Conservation (phyloP, 2,797 vertebrate species). For the Crocodylus rhombifer region DNA sequence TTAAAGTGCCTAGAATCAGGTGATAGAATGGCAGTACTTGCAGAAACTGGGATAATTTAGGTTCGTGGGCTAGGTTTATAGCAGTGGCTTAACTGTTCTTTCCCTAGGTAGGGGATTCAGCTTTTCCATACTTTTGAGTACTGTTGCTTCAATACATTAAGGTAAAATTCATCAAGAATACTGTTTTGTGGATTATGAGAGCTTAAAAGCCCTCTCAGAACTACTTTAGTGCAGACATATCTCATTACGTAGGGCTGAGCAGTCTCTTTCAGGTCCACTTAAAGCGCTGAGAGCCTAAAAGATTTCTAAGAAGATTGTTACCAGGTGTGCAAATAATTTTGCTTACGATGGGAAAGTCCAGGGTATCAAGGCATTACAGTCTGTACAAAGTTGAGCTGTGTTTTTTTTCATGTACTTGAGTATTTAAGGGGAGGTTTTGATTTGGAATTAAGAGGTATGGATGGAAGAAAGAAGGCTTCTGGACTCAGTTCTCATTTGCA, state of each 20-base stretch:
- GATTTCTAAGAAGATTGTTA: neutral
- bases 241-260: neutral
- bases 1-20: fast-evolving
- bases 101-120: neutral
- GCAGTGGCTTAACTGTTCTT: neutral
- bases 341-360: neutral
- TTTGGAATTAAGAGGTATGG: neutral
- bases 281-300: neutral
- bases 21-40: neutral
- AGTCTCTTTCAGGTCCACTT: neutral
- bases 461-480: fast-evolving
- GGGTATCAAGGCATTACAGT: neutral
- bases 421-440: fast-evolving
- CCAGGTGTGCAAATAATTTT: fast-evolving
- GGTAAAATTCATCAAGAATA: neutral
- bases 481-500: fast-evolving
- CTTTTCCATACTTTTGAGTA: neutral
- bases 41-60: neutral
- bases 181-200: neutral
- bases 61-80: neutral
- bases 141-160: neutral
- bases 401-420: neutral
- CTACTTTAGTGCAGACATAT: neutral
- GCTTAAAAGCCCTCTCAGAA: neutral
- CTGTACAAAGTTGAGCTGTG: fast-evolving